Conservation (phyloP, 1,140 invertebrate species). For the Pemphigus obesinymphae region DNA sequence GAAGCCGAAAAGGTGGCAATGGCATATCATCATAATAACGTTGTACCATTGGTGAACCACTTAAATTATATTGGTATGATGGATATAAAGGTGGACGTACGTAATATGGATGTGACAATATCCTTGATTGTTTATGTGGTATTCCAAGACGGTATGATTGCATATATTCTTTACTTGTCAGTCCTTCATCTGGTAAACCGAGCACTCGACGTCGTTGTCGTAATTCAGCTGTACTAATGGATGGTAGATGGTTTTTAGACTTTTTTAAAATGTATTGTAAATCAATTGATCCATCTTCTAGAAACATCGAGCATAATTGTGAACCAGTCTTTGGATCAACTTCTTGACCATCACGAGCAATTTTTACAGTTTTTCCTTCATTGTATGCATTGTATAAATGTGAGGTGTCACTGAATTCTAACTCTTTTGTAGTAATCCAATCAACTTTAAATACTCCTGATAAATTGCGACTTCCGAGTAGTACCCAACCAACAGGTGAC, state of each 20-base stretch:
- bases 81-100: conserved; percentile 23
- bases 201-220: conserved; percentile 11
- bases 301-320: conserved; percentile 89
- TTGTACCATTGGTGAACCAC: conserved; percentile 9
- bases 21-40: conserved; percentile 41
- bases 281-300: conserved; percentile 88
- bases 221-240: conserved; percentile 25
- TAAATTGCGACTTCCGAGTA: conserved; percentile 84
- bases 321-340: conserved; percentile 92
- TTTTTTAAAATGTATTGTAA: conserved; percentile 82
- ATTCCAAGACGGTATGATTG: conserved; percentile 8
- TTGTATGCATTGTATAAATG: conserved; percentile 98
- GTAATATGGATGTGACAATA: conserved; percentile 32
- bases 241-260: conserved; percentile 67
- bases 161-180: conserved; percentile 3
- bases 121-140: conserved; percentile 31
- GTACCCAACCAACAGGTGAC: conserved; percentile 85
- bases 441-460: conserved; percentile 94
- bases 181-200: conserved; percentile 9
- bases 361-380: conserved; percentile 97
- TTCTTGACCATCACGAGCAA: conserved; percentile 96
- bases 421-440: conserved; percentile 92
- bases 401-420: conserved; percentile 85
- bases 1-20: not conserved
- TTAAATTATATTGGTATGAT: conserved; percentile 25